phyloP scores from a whole-genome alignment of 2,888 invertebrate genomes.

The Pharmacophagus antenor region DNA sequence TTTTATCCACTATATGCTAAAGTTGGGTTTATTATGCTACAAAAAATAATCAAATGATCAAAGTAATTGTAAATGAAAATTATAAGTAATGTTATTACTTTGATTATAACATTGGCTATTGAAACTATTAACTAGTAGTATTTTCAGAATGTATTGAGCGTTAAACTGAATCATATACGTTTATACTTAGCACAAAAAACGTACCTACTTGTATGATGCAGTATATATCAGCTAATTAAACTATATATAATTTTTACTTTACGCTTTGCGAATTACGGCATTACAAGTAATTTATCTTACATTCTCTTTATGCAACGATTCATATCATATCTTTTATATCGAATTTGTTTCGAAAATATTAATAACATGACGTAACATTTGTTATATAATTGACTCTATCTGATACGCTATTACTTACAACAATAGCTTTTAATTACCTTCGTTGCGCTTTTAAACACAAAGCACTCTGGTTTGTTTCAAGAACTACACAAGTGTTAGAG shows the following conservation, averaged over 20 bases:
- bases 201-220: neutral
- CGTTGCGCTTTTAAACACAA: neutral
- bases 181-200: neutral
- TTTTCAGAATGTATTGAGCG: neutral
- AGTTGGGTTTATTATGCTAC: conserved; percentile 10
- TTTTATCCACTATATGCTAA: conserved; percentile 7
- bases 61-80: conserved; percentile 16
- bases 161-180: neutral
- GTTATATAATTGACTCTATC: neutral
- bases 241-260: neutral
- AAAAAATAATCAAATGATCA: conserved; percentile 6
- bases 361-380: too few species aligned
- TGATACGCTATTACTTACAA: neutral
- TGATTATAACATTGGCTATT: conserved; percentile 2
- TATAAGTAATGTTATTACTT: conserved; percentile 7
- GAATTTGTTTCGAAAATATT: too few species aligned
- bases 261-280: too few species aligned
- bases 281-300: too few species aligned
- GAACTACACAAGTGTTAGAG: too few species aligned
- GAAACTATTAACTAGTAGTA: neutral
- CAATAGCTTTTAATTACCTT: neutral
- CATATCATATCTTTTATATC: too few species aligned
- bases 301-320: too few species aligned
- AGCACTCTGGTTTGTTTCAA: neutral
- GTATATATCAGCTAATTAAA: neutral